Conservation (phyloP, 1,140 invertebrate species). For the Zaprionus gabonicus region DNA sequence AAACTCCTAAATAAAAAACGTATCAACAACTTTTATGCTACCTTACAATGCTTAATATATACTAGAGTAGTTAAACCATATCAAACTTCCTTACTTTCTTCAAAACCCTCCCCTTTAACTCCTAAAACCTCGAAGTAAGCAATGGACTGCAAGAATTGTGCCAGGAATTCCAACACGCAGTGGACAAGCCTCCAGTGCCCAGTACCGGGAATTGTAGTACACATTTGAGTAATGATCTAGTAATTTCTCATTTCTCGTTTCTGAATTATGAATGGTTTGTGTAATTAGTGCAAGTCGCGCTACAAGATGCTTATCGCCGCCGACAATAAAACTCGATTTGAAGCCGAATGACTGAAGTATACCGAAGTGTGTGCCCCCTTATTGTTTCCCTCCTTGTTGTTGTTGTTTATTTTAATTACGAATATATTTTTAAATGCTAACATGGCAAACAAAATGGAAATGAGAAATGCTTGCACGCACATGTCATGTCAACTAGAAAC, state of each 20-base stretch:
- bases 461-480: constrained; percentile 82
- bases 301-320: constrained; percentile 61
- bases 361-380: constrained; percentile 17
- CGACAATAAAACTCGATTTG: constrained; percentile 78
- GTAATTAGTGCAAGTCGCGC: constrained; percentile 73
- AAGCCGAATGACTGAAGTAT: constrained; percentile 53
- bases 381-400: constrained; percentile 1
- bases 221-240: constrained; percentile 31
- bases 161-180: constrained; percentile 30
- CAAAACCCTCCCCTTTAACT: background rate
- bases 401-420: constrained; percentile 73
- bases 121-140: background rate
- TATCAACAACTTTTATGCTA: too few species aligned
- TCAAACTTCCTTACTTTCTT: background rate
- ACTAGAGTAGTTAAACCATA: too few species aligned
- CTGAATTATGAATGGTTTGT: constrained; percentile 60
- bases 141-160: constrained; percentile 7
- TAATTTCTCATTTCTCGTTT: constrained; percentile 45
- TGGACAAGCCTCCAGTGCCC: background rate
- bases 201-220: constrained; percentile 15
- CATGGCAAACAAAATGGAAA: constrained; percentile 78
- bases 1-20: background rate
- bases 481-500: constrained; percentile 82
- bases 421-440: constrained; percentile 80
- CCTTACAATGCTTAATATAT: too few species aligned